Evolutionary conservation across 2,797 vertebrate species (phyloP).

Genomic region (Garrulus glandarius): DNA sequence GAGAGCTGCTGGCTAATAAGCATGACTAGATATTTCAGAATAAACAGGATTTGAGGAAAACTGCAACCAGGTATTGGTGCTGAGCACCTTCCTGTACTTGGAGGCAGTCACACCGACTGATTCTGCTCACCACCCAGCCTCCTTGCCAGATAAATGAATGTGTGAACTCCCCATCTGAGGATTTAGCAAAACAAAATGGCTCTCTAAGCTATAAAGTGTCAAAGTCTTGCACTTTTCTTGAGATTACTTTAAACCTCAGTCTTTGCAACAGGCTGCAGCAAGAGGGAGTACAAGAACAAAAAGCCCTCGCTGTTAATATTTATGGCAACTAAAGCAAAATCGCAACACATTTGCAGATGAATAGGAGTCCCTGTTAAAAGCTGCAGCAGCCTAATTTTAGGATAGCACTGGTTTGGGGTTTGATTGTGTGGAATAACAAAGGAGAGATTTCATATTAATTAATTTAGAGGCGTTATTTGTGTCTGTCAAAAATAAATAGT

Average conservation of each 20-base stretch:
- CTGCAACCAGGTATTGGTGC: not conserved
- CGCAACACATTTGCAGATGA: constrained; percentile 37
- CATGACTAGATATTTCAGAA: not conserved
- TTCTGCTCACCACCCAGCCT: not conserved
- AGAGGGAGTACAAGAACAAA: constrained; percentile 64
- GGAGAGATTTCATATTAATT: constrained; percentile 27
- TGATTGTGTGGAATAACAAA: constrained; percentile 31
- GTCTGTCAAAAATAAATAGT: constrained; percentile 32
- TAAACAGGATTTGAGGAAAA: not conserved
- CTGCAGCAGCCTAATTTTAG: constrained; percentile 33
- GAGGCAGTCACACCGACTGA: not conserved
- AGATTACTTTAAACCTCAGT: constrained; percentile 3
- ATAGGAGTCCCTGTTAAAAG: constrained; percentile 33
- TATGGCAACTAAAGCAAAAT: constrained; percentile 46
- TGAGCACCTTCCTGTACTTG: not conserved
- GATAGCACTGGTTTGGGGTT: not conserved
- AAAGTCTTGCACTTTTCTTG: not conserved
- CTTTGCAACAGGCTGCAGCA: constrained; percentile 57
- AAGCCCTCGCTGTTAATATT: constrained; percentile 54
- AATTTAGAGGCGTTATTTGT: constrained; percentile 9
- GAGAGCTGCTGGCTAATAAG: not conserved
- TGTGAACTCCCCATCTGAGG: not conserved
- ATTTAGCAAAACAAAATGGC: not conserved
- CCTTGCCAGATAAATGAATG: not conserved
- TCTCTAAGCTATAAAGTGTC: not conserved